phyloP scores from a whole-genome alignment of 2,888 invertebrate genomes.

The Cremastinae sp. region DNA sequence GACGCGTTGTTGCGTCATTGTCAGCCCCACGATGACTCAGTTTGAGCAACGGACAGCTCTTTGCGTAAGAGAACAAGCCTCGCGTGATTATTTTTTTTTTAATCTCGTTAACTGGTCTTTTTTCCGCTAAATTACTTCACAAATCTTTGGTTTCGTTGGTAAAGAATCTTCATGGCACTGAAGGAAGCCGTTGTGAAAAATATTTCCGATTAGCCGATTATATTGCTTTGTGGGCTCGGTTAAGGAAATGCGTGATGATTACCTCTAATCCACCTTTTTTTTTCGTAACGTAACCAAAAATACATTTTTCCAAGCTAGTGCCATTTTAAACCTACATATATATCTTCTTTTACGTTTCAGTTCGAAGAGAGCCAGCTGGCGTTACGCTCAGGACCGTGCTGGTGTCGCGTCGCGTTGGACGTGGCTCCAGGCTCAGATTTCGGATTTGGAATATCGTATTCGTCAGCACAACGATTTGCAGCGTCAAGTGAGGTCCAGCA shows the following conservation, averaged over 20 bases:
- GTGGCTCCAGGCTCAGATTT: slow-evolving; percentile 95
- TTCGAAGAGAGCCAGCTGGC: slow-evolving; percentile 91
- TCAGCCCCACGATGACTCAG: slow-evolving; percentile 52
- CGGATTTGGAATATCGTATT: slow-evolving; percentile 94
- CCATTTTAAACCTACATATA: background rate
- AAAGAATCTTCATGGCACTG: slow-evolving; percentile 45
- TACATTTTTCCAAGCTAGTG: background rate
- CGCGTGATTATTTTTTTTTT: slow-evolving; percentile 20
- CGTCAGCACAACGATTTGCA: slow-evolving; percentile 92
- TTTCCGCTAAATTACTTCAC: background rate
- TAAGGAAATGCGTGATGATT: slow-evolving; percentile 48
- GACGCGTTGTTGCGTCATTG: slow-evolving; percentile 55
- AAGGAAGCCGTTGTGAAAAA: slow-evolving; percentile 42
- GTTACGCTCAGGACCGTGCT: slow-evolving; percentile 89
- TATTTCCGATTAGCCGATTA: slow-evolving; percentile 65
- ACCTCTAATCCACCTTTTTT: slow-evolving; percentile 1
- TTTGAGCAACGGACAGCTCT: slow-evolving; percentile 20
- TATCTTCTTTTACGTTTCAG: slow-evolving; percentile 81
- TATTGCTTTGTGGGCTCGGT: slow-evolving; percentile 65
- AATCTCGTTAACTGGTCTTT: background rate
- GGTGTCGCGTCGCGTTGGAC: slow-evolving; percentile 93
- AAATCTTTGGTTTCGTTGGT: slow-evolving; percentile 50
- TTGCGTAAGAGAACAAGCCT: slow-evolving; percentile 28
- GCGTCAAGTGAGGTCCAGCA: slow-evolving; percentile 84
- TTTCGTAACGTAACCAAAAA: background rate